Evolutionary conservation across 2,797 vertebrate species (phyloP).

Genomic region (Pogoniulus pusillus): DNA sequence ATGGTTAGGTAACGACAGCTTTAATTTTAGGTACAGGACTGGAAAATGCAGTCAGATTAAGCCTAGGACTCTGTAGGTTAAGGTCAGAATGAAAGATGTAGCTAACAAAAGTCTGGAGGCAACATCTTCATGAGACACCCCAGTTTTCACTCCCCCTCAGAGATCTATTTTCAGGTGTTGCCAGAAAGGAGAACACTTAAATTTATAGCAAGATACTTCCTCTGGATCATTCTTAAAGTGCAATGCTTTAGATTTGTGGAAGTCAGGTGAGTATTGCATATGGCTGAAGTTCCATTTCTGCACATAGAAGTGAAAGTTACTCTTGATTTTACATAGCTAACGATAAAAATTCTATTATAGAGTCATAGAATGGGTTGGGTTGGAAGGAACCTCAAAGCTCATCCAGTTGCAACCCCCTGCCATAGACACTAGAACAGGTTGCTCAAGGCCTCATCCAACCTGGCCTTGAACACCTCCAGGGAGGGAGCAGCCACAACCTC

Average conservation of each 20-base stretch:
- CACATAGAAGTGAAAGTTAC: not conserved
- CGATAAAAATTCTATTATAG: not conserved
- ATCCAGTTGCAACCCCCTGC: no score
- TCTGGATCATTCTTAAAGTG: not conserved
- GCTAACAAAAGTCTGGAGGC: not conserved
- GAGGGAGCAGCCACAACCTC: no score
- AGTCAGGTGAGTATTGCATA: not conserved
- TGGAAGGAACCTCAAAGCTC: no score
- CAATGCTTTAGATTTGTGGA: not conserved
- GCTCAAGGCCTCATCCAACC: no score
- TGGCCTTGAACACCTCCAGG: no score
- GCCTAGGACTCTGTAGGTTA: not conserved
- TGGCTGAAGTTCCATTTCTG: not conserved
- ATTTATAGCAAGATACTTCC: not conserved
- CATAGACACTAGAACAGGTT: no score
- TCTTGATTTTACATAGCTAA: not conserved
- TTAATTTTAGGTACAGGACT: not conserved
- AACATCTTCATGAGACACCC: constrained; percentile 15
- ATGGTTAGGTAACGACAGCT: not conserved
- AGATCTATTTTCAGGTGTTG: constrained; percentile 31
- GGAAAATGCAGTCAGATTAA: not conserved
- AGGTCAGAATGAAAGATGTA: not conserved
- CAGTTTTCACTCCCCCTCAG: constrained; percentile 12
- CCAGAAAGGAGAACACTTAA: not conserved
- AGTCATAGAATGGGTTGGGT: no score